Conservation (phyloP, 1,140 invertebrate species). For the Eriocheir sinensis region DNA sequence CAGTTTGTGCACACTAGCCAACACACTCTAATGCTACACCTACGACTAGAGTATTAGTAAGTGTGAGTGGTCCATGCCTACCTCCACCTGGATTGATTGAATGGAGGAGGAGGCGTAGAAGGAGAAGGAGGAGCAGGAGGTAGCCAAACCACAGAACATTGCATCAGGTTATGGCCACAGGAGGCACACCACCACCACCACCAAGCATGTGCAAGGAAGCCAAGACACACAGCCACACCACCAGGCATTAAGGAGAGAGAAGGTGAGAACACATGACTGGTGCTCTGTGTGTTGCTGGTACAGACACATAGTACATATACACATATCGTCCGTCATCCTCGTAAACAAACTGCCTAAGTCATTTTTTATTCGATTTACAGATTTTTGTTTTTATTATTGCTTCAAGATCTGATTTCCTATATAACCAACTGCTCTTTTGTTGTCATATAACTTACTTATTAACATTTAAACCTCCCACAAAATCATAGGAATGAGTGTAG, state of each 20-base stretch:
- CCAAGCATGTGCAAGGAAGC: slow-evolving; percentile 70
- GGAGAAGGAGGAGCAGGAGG: slow-evolving; percentile 47
- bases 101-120: background rate
- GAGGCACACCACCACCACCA: slow-evolving; percentile 59
- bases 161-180: slow-evolving; percentile 43
- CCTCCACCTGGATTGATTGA: slow-evolving; percentile 58
- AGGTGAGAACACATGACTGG: too few relatives aligned
- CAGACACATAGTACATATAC: too few relatives aligned
- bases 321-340: too few relatives aligned
- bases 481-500: too few relatives aligned
- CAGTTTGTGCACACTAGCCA: background rate
- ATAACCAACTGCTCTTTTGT: too few relatives aligned
- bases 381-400: too few relatives aligned
- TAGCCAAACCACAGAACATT: slow-evolving; percentile 26
- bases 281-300: too few relatives aligned
- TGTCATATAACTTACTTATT: too few relatives aligned
- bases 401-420: too few relatives aligned
- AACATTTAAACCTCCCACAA: too few relatives aligned
- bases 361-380: too few relatives aligned
- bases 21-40: background rate
- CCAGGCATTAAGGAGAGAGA: background rate
- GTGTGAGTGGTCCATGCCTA: slow-evolving; percentile 47
- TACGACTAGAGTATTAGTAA: background rate
- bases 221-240: slow-evolving; percentile 44
- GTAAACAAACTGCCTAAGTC: too few relatives aligned